Evolutionary conservation across 2,888 invertebrate species (phyloP).

Genomic region (Germaria angustata): DNA sequence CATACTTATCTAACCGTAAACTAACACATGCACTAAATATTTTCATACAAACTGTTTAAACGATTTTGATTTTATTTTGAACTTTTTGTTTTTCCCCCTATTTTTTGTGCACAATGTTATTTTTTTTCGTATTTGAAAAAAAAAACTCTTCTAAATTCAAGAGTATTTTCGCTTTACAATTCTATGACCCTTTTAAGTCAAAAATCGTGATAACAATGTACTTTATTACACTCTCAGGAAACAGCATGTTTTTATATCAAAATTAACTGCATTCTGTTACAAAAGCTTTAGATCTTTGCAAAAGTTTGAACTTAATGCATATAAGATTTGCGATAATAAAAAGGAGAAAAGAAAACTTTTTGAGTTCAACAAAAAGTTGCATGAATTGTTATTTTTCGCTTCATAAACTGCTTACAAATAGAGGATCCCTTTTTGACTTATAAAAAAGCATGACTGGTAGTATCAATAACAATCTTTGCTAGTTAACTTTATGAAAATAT

Average conservation of each 20-base stretch:
- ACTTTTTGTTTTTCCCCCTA: neutral
- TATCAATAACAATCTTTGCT: no score
- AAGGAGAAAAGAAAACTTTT: no score
- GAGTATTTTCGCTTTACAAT: slow-evolving; percentile 1
- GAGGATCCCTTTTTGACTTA: no score
- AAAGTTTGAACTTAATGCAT: neutral
- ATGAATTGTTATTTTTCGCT: neutral
- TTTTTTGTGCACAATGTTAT: neutral
- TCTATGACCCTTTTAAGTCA: slow-evolving; percentile 18
- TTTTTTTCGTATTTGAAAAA: no score
- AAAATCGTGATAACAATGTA: slow-evolving; percentile 28
- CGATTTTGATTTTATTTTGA: neutral
- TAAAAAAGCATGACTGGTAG: no score
- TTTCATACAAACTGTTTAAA: slow-evolving; percentile 19
- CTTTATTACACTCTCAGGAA: slow-evolving; percentile 27
- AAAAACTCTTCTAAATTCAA: no score
- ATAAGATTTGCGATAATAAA: no score
- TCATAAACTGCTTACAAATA: no score
- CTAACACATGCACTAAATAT: slow-evolving; percentile 35
- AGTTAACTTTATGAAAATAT: no score
- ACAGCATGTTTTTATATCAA: slow-evolving; percentile 2
- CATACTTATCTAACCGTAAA: slow-evolving; percentile 41
- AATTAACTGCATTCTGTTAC: neutral
- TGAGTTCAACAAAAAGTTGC: neutral
- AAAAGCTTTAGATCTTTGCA: neutral